Percentiles rank a stretch among this genome's conserved stretches.
These are phyloP conservation scores for Spatula clypeata DNA, from an alignment of 2,797 vertebrate genomes.

Conservation along the genomic window DNA sequence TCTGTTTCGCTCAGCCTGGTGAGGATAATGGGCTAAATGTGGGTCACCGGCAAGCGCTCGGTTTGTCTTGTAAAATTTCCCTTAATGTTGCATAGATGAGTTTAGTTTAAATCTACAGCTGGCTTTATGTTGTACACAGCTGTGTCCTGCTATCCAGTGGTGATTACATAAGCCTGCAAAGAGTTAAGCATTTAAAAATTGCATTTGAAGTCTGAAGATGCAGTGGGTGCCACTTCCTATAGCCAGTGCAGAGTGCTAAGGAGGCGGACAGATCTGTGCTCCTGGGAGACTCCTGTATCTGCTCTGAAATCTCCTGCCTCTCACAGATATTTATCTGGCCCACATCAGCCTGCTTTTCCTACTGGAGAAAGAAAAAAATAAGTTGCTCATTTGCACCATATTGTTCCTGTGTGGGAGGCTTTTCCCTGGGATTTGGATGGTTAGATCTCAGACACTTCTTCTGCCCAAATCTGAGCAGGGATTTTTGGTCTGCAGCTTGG, in stretches of 20 bases:
- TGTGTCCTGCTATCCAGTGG: neutral
- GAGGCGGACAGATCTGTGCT: neutral
- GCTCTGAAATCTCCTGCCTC: neutral
- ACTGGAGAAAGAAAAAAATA: neutral
- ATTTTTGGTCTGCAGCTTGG: neutral
- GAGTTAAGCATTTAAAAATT: neutral
- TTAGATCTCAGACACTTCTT: neutral
- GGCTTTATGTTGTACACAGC: neutral
- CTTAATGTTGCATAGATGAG: neutral
- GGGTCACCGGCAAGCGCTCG: neutral
- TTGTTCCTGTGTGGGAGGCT: neutral
- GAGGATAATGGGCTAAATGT: neutral
- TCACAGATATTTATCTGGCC: neutral
- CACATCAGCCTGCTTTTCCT: neutral
- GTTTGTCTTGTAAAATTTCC: neutral
- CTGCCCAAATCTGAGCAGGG: neutral
- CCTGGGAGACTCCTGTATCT: neutral
- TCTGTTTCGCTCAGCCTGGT: neutral
- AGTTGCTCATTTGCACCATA: neutral
- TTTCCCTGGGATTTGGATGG: neutral
- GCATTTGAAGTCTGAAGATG: neutral
- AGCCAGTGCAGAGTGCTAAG: neutral
- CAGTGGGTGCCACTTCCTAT: neutral
- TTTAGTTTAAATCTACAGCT: neutral
- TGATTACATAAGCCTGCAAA: neutral